phyloP scores from a whole-genome alignment of 2,113 vertebrate species.

The Columba janthina region DNA sequence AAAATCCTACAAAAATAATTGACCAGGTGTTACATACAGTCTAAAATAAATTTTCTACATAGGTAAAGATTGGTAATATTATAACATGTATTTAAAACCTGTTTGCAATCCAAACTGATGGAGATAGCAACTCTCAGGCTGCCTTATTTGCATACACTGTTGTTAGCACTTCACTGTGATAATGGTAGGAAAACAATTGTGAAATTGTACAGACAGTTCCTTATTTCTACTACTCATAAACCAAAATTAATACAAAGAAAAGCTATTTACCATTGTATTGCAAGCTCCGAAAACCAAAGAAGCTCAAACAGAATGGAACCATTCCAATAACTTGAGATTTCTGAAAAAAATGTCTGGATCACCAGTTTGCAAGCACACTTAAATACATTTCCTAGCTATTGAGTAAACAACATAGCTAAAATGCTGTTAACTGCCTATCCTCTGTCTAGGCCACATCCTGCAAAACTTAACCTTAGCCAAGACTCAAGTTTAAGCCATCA shows the following conservation, averaged over 20 bases:
- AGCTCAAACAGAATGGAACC: neutral
- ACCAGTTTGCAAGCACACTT: neutral
- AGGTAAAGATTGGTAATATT: neutral
- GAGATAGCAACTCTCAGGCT: neutral
- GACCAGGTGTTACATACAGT: neutral
- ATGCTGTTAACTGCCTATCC: neutral
- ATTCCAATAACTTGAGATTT: neutral
- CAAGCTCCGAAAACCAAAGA: neutral
- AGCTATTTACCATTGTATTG: neutral
- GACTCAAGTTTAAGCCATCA: neutral
- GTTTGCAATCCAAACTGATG: neutral
- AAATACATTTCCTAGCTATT: accelerated
- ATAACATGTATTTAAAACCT: neutral
- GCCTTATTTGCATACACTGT: neutral
- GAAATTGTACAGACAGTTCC: neutral
- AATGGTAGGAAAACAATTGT: neutral
- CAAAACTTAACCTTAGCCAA: neutral
- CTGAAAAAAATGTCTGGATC: neutral
- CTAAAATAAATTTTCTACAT: neutral
- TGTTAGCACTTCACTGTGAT: neutral
- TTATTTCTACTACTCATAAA: neutral
- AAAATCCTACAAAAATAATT: neutral
- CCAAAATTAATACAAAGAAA: neutral
- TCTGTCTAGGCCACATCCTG: neutral
- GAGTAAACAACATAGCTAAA: neutral